Evolutionary conservation across 2,113 vertebrate genomes (phyloP).

Genomic region (Ochotona curzoniae): DNA sequence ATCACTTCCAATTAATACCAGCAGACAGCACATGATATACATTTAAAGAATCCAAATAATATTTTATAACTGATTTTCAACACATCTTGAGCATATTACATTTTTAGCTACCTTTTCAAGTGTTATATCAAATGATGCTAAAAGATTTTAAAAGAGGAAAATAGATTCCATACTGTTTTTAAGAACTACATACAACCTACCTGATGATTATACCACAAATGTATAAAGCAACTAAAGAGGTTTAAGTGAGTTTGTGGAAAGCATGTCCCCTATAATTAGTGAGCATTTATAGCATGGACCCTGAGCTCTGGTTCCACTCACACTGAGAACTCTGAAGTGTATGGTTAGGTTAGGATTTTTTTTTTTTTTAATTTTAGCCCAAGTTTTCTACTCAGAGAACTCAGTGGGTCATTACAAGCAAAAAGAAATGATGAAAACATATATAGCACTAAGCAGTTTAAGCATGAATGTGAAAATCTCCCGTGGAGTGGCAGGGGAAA

Average conservation of each 20-base stretch:
- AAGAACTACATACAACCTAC: conserved; percentile 69
- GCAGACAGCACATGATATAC: conserved; percentile 15
- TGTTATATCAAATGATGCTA: conserved; percentile 64
- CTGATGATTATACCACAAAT: conserved; percentile 61
- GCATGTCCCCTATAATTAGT: conserved; percentile 72
- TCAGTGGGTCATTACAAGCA: conserved; percentile 1
- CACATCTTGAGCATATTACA: conserved; percentile 46
- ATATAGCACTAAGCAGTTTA: conserved; percentile 21
- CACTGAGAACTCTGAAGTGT: conserved; percentile 61
- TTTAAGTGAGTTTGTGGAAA: conserved; percentile 74
- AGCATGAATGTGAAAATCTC: conserved; percentile 63
- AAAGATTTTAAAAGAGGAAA: conserved; percentile 70
- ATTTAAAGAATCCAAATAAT: conserved; percentile 71
- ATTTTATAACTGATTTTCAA: conserved; percentile 61
- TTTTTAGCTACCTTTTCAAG: conserved; percentile 63
- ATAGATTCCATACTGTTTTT: conserved; percentile 68
- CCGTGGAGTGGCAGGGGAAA: not conserved
- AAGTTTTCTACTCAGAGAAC: conserved; percentile 39
- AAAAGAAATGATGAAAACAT: conserved; percentile 47
- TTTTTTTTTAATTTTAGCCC: conserved; percentile 21
- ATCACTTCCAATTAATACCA: conserved; percentile 48
- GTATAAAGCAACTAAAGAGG: conserved; percentile 56
- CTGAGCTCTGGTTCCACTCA: conserved; percentile 60
- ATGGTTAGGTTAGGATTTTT: not conserved
- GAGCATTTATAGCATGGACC: conserved; percentile 61